Evolutionary conservation across 2,888 invertebrate genomes (phyloP).

Genomic region (Spialia ferax): DNA sequence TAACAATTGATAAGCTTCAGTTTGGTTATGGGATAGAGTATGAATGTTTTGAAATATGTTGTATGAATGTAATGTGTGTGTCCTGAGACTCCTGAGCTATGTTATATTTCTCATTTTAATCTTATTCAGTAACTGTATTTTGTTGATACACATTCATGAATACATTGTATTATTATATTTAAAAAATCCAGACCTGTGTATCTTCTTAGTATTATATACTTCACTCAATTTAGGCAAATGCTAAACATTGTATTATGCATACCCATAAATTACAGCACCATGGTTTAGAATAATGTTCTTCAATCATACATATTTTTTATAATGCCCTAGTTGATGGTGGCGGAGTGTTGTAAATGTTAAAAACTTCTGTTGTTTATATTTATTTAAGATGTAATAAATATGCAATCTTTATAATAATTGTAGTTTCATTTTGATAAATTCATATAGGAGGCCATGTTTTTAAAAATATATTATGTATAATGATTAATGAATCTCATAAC

Average conservation of each 20-base stretch:
- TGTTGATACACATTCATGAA: too few relatives aligned
- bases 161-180: too few relatives aligned
- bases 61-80: background rate
- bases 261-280: background rate
- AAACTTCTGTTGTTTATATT: slow-evolving; percentile 69
- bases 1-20: slow-evolving; percentile 16
- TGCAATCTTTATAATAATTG: slow-evolving; percentile 64
- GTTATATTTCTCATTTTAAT: too few relatives aligned
- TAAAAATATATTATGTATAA: too few relatives aligned
- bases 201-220: too few relatives aligned
- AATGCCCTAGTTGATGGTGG: slow-evolving; percentile 56
- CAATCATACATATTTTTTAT: slow-evolving; percentile 44
- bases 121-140: too few relatives aligned
- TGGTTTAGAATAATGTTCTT: slow-evolving; percentile 17
- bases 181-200: too few relatives aligned
- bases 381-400: slow-evolving; percentile 80
- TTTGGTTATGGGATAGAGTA: slow-evolving; percentile 7
- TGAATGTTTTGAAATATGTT: slow-evolving; percentile 5
- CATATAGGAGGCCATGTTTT: too few relatives aligned
- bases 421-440: background rate
- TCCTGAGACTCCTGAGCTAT: background rate
- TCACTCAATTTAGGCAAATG: background rate
- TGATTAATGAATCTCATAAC: too few relatives aligned
- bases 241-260: slow-evolving; percentile 23
- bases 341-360: slow-evolving; percentile 76